phyloP scores from a whole-genome alignment of 2,113 vertebrate genomes.

The Aptenodytes patagonicus region DNA sequence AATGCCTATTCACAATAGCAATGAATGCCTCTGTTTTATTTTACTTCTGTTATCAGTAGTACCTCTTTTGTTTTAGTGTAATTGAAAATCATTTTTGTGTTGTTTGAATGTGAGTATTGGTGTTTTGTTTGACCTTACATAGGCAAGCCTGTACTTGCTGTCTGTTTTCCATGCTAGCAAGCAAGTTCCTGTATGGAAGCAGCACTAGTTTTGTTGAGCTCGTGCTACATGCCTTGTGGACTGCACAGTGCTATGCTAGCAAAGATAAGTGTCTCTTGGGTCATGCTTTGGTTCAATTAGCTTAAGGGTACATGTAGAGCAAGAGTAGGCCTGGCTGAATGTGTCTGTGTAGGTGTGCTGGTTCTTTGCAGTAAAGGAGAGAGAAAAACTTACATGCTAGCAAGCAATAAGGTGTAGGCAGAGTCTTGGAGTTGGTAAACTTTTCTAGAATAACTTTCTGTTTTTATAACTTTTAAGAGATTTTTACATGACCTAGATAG shows the following conservation, averaged over 20 bases:
- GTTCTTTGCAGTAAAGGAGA: not conserved
- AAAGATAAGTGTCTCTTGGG: not conserved
- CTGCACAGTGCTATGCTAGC: not conserved
- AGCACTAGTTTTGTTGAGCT: not conserved
- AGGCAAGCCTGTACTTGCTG: not conserved
- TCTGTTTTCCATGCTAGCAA: not conserved
- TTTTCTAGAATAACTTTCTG: not conserved
- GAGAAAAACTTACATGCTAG: not conserved
- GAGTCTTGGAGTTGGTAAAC: not conserved
- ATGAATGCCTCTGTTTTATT: not conserved
- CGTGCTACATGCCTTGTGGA: not conserved
- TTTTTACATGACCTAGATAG: not conserved
- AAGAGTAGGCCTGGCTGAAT: not conserved
- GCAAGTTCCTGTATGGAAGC: not conserved
- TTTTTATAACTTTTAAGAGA: not conserved
- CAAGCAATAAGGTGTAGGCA: not conserved
- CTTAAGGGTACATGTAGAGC: not conserved
- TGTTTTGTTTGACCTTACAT: not conserved
- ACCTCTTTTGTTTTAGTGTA: not conserved
- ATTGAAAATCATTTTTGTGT: not conserved
- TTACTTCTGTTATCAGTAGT: not conserved
- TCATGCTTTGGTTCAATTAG: not conserved
- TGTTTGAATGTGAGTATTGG: not conserved
- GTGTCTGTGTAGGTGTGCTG: not conserved
- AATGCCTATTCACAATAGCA: not conserved